A percentile compares a stretch with the other conserved stretches of the same genome.
These are phyloP conservation scores for Haemorhous mexicanus DNA, from an alignment of 2,113 vertebrate species.

Conservation along the genomic window DNA sequence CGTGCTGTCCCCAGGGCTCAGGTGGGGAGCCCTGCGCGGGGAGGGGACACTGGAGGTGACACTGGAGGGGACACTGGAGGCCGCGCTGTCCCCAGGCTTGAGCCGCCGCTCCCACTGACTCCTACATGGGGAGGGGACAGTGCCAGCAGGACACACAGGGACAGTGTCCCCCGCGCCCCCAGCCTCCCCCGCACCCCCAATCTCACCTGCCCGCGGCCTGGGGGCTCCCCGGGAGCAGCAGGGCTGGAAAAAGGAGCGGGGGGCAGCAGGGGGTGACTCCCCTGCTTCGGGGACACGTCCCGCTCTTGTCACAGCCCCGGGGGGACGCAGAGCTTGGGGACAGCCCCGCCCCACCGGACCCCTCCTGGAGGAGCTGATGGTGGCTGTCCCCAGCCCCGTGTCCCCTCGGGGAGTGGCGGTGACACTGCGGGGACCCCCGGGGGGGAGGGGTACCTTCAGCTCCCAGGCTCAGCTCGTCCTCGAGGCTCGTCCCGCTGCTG, in stretches of 20 bases:
- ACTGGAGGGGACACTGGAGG: conserved; percentile 69
- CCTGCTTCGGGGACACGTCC: not conserved
- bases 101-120: conserved; percentile 10
- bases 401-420: not conserved
- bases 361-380: no score
- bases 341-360: not conserved
- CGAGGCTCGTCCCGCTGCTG: conserved; percentile 70
- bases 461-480: conserved; percentile 84
- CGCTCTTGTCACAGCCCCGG: not conserved
- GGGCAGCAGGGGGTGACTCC: not conserved
- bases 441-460: conserved; percentile 79
- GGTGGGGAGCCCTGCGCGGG: no score
- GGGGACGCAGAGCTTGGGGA: not conserved
- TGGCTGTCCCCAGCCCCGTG: not conserved
- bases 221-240: conserved; percentile 1
- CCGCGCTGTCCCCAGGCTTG: conserved; percentile 78
- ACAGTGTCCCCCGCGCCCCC: no score
- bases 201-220: conserved; percentile 60
- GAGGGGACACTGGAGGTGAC: no score
- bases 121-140: not conserved
- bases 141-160: accelerated
- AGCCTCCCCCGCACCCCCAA: not conserved
- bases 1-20: conserved; percentile 77
- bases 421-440: no score
- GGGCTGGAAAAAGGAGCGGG: conserved; percentile 33